phyloP scores from a whole-genome alignment of 2,888 invertebrate genomes.

The Achlya flavicornis region DNA sequence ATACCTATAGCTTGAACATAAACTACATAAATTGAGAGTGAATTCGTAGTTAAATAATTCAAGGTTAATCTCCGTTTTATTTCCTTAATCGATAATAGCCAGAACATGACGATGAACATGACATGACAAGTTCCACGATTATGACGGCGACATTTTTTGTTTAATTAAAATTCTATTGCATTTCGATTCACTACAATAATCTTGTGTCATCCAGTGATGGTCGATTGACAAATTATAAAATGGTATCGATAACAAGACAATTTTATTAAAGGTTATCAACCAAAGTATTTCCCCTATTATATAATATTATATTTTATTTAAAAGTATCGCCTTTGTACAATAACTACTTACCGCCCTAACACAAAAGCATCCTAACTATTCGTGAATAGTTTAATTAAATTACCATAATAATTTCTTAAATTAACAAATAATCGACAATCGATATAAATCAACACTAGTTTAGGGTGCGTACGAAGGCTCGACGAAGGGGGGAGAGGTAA shows the following conservation, averaged over 20 bases:
- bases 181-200: not conserved
- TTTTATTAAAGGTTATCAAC: not conserved
- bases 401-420: not conserved
- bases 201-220: not conserved
- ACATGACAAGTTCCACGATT: not conserved
- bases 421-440: not conserved
- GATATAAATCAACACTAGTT: not conserved
- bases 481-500: slow-evolving; percentile 19
- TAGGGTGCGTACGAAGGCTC: slow-evolving; percentile 18
- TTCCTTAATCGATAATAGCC: not conserved
- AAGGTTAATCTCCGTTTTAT: not conserved
- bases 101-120: not conserved
- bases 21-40: no score
- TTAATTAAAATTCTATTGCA: not conserved
- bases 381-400: no score
- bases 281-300: no score
- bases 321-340: no score
- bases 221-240: not conserved
- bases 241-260: not conserved
- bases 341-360: no score
- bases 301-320: no score
- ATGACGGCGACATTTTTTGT: slow-evolving; percentile 4
- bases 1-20: no score
- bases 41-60: no score
- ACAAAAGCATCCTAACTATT: no score